Base-by-base conservation (phyloP, 2,113 vertebrate species). In the Lagopus leucura region DNA sequence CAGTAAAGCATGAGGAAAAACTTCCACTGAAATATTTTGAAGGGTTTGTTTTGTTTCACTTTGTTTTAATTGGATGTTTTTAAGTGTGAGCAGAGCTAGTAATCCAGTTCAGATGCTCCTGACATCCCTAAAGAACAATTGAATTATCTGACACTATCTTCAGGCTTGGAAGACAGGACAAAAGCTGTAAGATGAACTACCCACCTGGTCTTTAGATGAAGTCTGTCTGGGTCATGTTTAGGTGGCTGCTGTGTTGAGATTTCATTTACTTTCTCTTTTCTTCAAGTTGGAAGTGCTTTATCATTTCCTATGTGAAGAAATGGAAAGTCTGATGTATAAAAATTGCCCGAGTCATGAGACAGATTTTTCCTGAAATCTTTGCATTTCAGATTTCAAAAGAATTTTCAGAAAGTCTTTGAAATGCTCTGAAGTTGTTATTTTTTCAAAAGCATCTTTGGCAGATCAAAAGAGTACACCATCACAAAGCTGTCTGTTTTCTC, bases 401-500 rank as follows among this genome's bases (percentile, higher is more conserved):
- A 70, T 73, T 85, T 63, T n/a, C 1, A 0, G 5, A 12, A 43
- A 65, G 64, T 63, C 55, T 66, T 82, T 45, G 21, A 63, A 57
- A 47, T 2, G 3, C 16, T 71, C 60, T 43, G 34, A 74, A 80
- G 4, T 4, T 79, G 32, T 71, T 88, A 28, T 19, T 72, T 77
- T 94, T 95, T 63, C 13, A 88, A 76, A 87, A 71, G 30, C 22
- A 78, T 82, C 65, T 55, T 94, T 91, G 61, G 47, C 42, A 89
- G 81, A 94, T 67, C 22, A 80, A 83, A 77, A 65, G 54, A 90
- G 66, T 84, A 57, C 36, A 57, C 21, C 36, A 65, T 63, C 27
- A 93, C 58, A 75, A 66, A 88, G 28, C 47, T 81, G n/a, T 65
- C 61, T 78, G 20, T 92, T 96, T 95, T 96, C 66, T 93, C 34